A percentile compares a stretch with the other conserved stretches of the same genome.
Evolutionary conservation across 1,140 invertebrate genomes (phyloP).

Genomic region (Pseudomyrmex cubaensis): DNA sequence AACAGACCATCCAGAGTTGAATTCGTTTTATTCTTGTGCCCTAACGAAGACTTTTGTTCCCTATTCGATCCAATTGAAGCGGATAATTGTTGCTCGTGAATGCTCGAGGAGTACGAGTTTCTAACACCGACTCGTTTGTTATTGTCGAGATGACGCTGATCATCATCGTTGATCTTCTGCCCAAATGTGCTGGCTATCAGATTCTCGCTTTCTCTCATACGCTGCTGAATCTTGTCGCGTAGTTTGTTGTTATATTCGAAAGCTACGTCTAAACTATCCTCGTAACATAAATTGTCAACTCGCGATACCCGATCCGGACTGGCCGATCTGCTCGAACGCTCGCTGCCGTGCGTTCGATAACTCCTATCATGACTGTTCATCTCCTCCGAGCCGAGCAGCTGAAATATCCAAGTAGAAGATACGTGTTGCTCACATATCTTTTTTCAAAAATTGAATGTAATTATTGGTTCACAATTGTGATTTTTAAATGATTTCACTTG

Average conservation of each 20-base stretch:
- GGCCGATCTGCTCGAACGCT: conserved; percentile 78
- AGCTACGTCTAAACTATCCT: conserved; percentile 83
- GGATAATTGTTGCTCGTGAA: conserved; percentile 39
- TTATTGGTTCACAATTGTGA: background rate
- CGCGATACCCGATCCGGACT: conserved; percentile 74
- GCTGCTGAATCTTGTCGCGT: conserved; percentile 83
- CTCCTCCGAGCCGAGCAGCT: conserved; percentile 83
- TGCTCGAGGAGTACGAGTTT: conserved; percentile 53
- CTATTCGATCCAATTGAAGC: conserved; percentile 43
- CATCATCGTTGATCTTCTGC: conserved; percentile 65
- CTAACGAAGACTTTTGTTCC: conserved; percentile 41
- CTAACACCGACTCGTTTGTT: conserved; percentile 31
- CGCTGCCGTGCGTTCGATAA: conserved; percentile 73
- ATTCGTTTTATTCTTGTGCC: conserved; percentile 78
- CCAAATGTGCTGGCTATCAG: conserved; percentile 81
- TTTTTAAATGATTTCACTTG: background rate
- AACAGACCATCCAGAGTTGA: conserved; percentile 78
- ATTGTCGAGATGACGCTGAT: conserved; percentile 5
- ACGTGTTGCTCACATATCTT: background rate
- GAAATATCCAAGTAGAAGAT: conserved; percentile 55
- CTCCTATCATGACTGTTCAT: conserved; percentile 78
- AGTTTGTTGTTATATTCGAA: conserved; percentile 84
- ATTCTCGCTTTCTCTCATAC: conserved; percentile 83
- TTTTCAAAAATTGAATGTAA: background rate
- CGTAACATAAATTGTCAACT: conserved; percentile 80